Evolutionary conservation across 2,797 vertebrate species (phyloP).

Genomic region (Hipposideros larvatus): DNA sequence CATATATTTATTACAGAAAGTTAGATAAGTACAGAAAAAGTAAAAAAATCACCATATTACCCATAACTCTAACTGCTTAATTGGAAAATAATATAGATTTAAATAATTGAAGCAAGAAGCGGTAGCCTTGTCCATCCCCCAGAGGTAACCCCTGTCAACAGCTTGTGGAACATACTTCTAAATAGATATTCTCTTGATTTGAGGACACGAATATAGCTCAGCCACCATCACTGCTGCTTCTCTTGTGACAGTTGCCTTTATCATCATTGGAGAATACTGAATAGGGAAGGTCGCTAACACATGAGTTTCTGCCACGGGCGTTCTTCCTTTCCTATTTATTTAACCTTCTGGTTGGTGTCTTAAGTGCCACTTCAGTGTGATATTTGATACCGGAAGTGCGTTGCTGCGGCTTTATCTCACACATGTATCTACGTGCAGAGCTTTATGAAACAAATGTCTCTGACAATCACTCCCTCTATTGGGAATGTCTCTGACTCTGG

Average conservation of each 20-base stretch:
- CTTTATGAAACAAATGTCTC: not conserved
- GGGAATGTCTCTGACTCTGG: not conserved
- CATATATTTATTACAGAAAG: not conserved
- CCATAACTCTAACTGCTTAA: not conserved
- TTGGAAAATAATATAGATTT: not conserved
- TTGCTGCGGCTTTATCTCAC: not conserved
- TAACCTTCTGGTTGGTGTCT: conserved; percentile 44
- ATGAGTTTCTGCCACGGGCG: not conserved
- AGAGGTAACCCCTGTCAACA: not conserved
- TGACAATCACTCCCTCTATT: conserved; percentile 18
- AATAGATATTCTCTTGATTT: not conserved
- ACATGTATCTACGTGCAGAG: not conserved
- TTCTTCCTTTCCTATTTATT: conserved; percentile 41
- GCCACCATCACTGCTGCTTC: not conserved
- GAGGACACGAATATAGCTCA: not conserved
- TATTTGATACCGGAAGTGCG: not conserved
- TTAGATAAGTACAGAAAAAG: not conserved
- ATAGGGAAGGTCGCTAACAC: not conserved
- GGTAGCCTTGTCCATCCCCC: not conserved
- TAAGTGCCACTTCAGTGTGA: conserved; percentile 5
- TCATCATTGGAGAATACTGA: not conserved
- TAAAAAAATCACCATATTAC: not conserved
- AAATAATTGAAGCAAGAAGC: conserved; percentile 27
- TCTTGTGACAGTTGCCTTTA: not conserved
- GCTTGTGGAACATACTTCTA: not conserved